Evolutionary conservation across 2,113 vertebrate genomes (phyloP).

Genomic region (Cephalopterus ornatus): DNA sequence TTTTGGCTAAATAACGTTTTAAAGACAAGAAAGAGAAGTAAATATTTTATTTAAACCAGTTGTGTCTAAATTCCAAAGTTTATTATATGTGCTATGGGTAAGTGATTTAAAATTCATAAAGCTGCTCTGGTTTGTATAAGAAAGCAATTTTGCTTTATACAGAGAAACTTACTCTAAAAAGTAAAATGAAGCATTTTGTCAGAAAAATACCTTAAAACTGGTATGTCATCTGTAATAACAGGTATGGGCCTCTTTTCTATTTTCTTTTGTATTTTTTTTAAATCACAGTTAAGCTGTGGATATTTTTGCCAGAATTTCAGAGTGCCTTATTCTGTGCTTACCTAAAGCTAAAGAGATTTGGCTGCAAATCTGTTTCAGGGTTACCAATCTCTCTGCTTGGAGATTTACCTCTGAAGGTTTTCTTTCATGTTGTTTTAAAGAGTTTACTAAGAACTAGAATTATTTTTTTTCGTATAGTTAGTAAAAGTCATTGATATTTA

Average conservation of each 20-base stretch:
- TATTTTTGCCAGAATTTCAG: not conserved
- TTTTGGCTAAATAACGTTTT: slow-evolving; percentile 40
- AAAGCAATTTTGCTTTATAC: slow-evolving; percentile 11
- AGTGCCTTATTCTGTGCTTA: not conserved
- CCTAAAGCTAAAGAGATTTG: not conserved
- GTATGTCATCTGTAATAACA: not conserved
- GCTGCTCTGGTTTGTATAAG: not conserved
- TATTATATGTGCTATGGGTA: not conserved
- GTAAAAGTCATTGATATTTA: not conserved
- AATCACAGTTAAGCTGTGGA: not conserved
- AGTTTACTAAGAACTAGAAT: not conserved
- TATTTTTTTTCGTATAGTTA: not conserved
- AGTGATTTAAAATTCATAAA: slow-evolving; percentile 58
- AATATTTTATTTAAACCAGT: slow-evolving; percentile 50
- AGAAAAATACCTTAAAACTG: not conserved
- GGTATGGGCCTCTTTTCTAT: not conserved
- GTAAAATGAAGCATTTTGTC: not conserved
- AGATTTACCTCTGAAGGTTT: not conserved
- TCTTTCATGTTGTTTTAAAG: not conserved
- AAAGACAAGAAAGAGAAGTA: slow-evolving; percentile 27
- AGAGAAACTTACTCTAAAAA: not conserved
- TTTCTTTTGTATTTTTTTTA: not conserved
- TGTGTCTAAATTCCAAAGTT: slow-evolving; percentile 12
- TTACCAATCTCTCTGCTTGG: not conserved
- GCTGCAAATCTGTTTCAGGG: not conserved